Evolutionary conservation across 2,888 invertebrate genomes (phyloP).

Genomic region (Choristoneura rosaceana): DNA sequence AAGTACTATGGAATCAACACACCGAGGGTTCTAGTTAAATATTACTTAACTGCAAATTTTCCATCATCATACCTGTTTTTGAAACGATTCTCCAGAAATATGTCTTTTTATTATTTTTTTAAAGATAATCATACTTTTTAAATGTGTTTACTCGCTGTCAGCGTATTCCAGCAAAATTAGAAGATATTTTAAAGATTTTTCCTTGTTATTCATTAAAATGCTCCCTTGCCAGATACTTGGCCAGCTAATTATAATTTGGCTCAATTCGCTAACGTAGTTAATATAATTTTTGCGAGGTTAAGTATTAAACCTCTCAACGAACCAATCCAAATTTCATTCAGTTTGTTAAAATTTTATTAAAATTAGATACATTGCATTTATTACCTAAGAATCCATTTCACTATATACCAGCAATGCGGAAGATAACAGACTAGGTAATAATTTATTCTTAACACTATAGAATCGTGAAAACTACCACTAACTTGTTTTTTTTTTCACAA

Average conservation of each 20-base stretch:
- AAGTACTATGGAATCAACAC: too few relatives aligned
- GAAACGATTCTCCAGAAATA: too few relatives aligned
- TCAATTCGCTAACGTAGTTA: not conserved
- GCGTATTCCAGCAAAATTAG: not conserved
- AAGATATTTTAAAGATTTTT: not conserved
- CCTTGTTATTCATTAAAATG: slow-evolving; percentile 7
- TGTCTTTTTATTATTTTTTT: not conserved
- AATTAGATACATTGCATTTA: not conserved
- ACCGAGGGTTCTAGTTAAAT: not conserved
- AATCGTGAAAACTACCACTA: not conserved
- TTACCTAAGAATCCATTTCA: not conserved
- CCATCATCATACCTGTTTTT: not conserved
- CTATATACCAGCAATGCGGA: not conserved
- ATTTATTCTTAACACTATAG: slow-evolving; percentile 4
- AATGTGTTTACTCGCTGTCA: not conserved
- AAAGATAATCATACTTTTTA: not conserved
- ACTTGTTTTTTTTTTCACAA: slow-evolving; percentile 46
- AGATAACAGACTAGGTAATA: not conserved
- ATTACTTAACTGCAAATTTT: not conserved
- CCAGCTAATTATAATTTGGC: slow-evolving; percentile 16
- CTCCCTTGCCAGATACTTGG: slow-evolving; percentile 3
- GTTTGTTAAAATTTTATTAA: not conserved
- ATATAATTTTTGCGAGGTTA: slow-evolving; percentile 2
- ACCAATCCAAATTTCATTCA: not conserved
- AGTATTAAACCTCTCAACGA: slow-evolving; percentile 1